A percentile compares a stretch with the other conserved stretches of the same genome.
Evolutionary conservation across 2,888 invertebrate species (phyloP).

Genomic region (Metopia argyrocephala): DNA sequence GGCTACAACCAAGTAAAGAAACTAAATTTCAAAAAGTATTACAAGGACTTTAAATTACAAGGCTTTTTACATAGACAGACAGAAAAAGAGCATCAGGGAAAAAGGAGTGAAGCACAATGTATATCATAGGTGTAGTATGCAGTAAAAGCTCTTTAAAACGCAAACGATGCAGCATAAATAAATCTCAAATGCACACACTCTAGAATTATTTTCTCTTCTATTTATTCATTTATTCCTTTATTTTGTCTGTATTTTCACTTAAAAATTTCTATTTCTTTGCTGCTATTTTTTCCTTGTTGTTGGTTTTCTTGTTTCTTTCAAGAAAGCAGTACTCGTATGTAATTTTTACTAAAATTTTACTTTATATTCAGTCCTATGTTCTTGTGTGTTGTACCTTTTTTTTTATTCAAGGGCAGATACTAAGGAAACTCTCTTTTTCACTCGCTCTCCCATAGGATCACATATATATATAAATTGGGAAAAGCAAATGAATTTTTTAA

Average conservation of each 20-base stretch:
- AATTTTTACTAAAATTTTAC: too few species aligned
- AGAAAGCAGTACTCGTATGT: too few species aligned
- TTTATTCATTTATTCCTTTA: background rate
- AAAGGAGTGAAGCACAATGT: too few species aligned
- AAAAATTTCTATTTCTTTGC: background rate
- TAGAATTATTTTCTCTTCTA: slow-evolving; percentile 21
- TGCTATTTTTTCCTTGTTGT: background rate
- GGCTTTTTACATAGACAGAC: too few species aligned
- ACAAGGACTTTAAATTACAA: background rate
- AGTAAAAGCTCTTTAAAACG: slow-evolving; percentile 41
- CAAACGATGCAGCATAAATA: slow-evolving; percentile 58
- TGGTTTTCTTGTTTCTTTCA: slow-evolving; percentile 5
- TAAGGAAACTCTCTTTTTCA: too few species aligned
- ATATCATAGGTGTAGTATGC: background rate
- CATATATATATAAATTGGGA: too few species aligned
- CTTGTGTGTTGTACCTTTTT: slow-evolving; percentile 4
- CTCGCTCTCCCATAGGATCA: too few species aligned
- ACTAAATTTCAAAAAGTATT: background rate
- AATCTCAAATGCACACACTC: slow-evolving; percentile 52
- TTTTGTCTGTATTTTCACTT: background rate
- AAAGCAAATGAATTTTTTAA: too few species aligned
- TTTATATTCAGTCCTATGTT: too few species aligned
- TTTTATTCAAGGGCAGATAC: too few species aligned
- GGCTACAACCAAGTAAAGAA: background rate
- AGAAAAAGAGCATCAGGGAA: too few species aligned